Evolutionary conservation across 1,140 invertebrate species (phyloP).

Genomic region (Drosophila hydei): DNA sequence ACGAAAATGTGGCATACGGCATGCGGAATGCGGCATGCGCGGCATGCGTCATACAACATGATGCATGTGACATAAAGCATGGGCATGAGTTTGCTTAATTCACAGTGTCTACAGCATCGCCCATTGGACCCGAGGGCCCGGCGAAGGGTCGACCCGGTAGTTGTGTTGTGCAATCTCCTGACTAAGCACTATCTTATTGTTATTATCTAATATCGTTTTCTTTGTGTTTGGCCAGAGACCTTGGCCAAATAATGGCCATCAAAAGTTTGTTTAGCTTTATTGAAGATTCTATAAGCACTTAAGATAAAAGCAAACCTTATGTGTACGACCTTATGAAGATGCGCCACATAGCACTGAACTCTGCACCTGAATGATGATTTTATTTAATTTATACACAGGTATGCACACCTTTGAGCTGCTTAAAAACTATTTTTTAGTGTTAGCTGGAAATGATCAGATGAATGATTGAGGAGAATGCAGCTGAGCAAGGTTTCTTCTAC

Average conservation of each 20-base stretch:
- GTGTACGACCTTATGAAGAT: background rate
- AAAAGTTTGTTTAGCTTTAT: constrained; percentile 10
- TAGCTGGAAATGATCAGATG: too few species aligned
- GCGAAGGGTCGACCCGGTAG: constrained; percentile 27
- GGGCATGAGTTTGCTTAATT: constrained; percentile 28
- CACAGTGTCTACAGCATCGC: constrained; percentile 1
- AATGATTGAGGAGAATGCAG: too few species aligned
- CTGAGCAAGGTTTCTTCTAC: too few species aligned
- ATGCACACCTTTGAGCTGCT: background rate
- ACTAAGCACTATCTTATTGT: constrained; percentile 32
- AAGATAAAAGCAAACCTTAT: background rate
- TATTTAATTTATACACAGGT: background rate
- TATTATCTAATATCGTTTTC: background rate
- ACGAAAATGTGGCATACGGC: constrained; percentile 17
- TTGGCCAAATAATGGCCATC: constrained; percentile 26
- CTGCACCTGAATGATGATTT: background rate
- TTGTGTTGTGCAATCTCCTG: constrained; percentile 24
- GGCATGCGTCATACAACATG: constrained; percentile 23
- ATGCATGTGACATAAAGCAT: constrained; percentile 21
- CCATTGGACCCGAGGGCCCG: background rate
- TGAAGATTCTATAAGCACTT: constrained; percentile 27
- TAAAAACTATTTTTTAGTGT: too few species aligned
- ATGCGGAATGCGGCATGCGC: constrained; percentile 25
- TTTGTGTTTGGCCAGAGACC: background rate
- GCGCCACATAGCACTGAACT: background rate